Percentiles rank a stretch among this genome's conserved stretches.
These are phyloP conservation scores for Ciona savignyi DNA, from an alignment of 23 tunicate genomes.

Conservation along the genomic window DNA sequence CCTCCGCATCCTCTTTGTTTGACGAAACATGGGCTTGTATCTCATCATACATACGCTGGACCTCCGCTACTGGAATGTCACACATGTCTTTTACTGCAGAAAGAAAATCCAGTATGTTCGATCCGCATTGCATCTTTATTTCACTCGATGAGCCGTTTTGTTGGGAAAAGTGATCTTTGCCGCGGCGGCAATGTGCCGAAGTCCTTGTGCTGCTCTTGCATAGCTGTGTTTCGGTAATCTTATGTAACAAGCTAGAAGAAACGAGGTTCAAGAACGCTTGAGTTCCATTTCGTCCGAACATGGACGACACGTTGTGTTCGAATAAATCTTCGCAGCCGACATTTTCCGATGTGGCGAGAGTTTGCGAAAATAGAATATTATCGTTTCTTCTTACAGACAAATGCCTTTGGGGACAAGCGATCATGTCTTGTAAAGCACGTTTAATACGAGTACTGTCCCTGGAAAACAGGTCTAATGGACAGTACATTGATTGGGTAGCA, in stretches of 20 bases:
- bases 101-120: constrained; percentile 27
- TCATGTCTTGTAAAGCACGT: constrained; percentile 40
- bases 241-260: neutral
- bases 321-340: neutral
- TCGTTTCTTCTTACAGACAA: constrained; percentile 31
- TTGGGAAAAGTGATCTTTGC: neutral
- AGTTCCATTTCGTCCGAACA: constrained; percentile 15
- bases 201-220: neutral
- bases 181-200: neutral
- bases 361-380: constrained; percentile 1
- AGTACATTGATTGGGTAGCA: constrained; percentile 32
- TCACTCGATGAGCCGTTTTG: neutral
- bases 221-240: neutral
- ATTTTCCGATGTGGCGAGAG: neutral
- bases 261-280: constrained; percentile 15
- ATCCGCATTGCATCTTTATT: neutral
- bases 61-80: constrained; percentile 20
- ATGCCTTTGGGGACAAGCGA: constrained; percentile 45
- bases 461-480: constrained; percentile 57
- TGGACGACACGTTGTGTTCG: constrained; percentile 13
- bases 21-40: constrained; percentile 1
- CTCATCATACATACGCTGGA: constrained; percentile 12
- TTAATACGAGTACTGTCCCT: constrained; percentile 22
- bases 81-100: constrained; percentile 34
- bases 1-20: constrained; percentile 16